These are phyloP conservation scores for Polia nebulosa DNA, from an alignment of 2,888 invertebrate species.

Conservation along the genomic window DNA sequence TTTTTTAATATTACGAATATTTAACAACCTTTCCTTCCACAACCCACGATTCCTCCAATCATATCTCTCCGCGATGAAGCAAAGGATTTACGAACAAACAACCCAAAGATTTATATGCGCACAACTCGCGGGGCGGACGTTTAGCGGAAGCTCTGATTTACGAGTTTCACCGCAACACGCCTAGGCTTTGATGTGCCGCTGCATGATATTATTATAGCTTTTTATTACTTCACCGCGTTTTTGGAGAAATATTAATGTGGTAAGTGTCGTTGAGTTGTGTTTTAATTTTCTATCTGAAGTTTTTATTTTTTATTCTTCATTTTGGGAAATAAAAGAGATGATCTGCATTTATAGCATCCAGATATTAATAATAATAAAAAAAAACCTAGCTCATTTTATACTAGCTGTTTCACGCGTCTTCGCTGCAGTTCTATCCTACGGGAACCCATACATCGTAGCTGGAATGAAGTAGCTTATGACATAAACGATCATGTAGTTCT, in stretches of 20 bases:
- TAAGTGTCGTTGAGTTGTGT: conserved; percentile 14
- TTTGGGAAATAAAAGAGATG: not conserved
- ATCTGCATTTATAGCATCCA: not conserved
- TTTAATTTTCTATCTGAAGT: not conserved
- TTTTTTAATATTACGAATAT: not conserved
- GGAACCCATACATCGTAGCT: too few species aligned
- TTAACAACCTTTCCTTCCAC: not conserved
- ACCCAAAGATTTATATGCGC: conserved; percentile 54
- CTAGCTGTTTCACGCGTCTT: too few species aligned
- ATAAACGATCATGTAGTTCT: too few species aligned
- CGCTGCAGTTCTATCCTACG: too few species aligned
- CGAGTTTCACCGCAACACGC: conserved; percentile 67
- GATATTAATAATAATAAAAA: too few species aligned
- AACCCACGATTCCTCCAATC: not conserved
- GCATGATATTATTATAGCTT: conserved; percentile 71
- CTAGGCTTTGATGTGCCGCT: conserved; percentile 64
- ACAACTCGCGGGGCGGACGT: conserved; percentile 60
- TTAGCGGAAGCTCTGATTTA: conserved; percentile 71
- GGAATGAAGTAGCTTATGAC: too few species aligned
- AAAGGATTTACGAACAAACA: conserved; percentile 42
- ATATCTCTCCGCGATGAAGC: conserved; percentile 26
- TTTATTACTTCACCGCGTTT: conserved; percentile 63
- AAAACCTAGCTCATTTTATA: too few species aligned
- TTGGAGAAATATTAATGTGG: conserved; percentile 18
- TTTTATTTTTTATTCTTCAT: not conserved